Percentiles rank a stretch among this genome's conserved stretches.
Evolutionary conservation across 2,113 vertebrate genomes (phyloP).

Genomic region (Jaculus jaculus): DNA sequence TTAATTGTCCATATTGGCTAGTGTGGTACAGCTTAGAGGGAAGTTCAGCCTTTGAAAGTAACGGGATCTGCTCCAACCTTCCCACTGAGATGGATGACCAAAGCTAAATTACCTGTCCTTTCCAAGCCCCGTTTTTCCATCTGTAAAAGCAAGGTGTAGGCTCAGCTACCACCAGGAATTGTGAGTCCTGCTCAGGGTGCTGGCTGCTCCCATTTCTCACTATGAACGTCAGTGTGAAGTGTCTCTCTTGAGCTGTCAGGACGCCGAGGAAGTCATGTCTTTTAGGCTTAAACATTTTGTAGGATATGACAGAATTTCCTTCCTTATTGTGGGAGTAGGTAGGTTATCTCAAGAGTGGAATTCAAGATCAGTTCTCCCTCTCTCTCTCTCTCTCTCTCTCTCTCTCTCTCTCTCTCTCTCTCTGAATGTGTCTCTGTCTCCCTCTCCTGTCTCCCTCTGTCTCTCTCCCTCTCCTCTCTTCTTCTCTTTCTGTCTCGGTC

Average conservation of each 20-base stretch:
- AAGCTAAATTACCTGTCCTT: not conserved
- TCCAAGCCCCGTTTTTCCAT: not conserved
- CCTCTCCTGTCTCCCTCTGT: not conserved
- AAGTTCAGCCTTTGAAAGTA: not conserved
- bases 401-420: too few relatives aligned
- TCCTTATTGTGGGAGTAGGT: not conserved
- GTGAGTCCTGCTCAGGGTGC: too few relatives aligned
- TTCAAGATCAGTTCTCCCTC: not conserved
- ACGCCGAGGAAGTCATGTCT: not conserved
- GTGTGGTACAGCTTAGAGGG: not conserved
- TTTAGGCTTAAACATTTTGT: too few relatives aligned
- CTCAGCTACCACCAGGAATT: not conserved
- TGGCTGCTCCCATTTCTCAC: not conserved
- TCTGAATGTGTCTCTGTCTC: too few relatives aligned
- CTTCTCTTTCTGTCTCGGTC: too few relatives aligned
- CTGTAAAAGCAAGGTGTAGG: not conserved
- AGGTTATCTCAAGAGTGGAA: not conserved
- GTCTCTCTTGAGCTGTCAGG: not conserved
- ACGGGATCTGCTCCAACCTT: not conserved
- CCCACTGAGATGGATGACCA: not conserved
- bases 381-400: too few relatives aligned
- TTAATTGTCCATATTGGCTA: too few relatives aligned
- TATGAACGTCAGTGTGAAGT: not conserved
- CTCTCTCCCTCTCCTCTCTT: fast-evolving
- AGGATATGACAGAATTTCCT: too few relatives aligned